Evolutionary conservation across 2,888 invertebrate species (phyloP).

Genomic region (Megamerina dolium): DNA sequence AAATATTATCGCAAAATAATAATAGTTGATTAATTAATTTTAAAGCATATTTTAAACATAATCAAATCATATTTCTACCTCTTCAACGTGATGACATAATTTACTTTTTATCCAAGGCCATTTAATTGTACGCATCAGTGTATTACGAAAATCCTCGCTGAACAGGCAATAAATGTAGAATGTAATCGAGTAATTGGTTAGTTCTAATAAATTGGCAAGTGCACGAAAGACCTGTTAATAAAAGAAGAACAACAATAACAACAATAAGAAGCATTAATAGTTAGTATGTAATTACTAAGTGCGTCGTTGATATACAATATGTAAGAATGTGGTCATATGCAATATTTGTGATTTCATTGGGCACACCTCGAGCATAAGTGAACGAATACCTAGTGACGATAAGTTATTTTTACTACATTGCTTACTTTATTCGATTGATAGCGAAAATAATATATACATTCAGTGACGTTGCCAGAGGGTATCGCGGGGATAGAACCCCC

Average conservation of each 20-base stretch:
- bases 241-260: no score
- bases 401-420: no score
- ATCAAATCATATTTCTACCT: slow-evolving; percentile 29
- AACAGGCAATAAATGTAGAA: slow-evolving; percentile 75
- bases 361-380: no score
- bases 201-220: slow-evolving; percentile 66
- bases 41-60: slow-evolving; percentile 3
- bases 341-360: no score
- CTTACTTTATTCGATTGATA: no score
- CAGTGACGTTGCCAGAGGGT: no score
- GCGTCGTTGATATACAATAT: not conserved
- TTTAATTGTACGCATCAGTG: slow-evolving; percentile 59
- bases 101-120: slow-evolving; percentile 52
- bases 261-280: no score
- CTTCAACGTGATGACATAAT: slow-evolving; percentile 40
- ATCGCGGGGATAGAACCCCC: no score
- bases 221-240: slow-evolving; percentile 65
- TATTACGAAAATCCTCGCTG: slow-evolving; percentile 70
- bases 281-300: not conserved
- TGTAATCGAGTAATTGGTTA: slow-evolving; percentile 70
- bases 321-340: not conserved
- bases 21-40: not conserved
- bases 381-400: no score
- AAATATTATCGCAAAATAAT: not conserved
- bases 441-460: no score